Evolutionary conservation across 2,797 vertebrate genomes (phyloP), one percentile per base, ranked within the genome.

Genomic region (Rallus crepitans): DNA sequence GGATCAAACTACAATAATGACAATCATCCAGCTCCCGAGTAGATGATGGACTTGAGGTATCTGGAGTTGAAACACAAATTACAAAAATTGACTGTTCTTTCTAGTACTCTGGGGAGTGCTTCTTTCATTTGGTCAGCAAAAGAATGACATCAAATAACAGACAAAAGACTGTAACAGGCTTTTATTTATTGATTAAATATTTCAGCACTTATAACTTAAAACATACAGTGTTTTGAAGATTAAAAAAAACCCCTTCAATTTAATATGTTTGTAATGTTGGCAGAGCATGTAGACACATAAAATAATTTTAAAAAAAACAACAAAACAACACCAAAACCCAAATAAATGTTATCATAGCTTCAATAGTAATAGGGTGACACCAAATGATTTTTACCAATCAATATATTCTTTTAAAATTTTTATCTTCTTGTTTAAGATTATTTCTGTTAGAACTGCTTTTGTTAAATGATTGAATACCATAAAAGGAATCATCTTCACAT

Each of bases 11-110:
- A 48, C 7, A 33, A 7, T 48, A 70, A 16, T 35, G 28, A 53
- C 8, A 61, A 39, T 15, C 3, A 3, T 28, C 24, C n/a, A n/a
- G 7, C 2, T 65, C 9, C 7, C 81, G 35, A 28, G 2, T 40
- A 40, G 15, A 7, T 56, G 30, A 84, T 7, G 21, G 39, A 63
- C 4, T 39, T 76, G 7, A 3, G 5, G 7, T 31, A 28, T 60
- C 27, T 55, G n/a, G 18, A 59, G 33, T n/a, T 77, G 47, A n/a
- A 82, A 47, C 2, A 82, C 5, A 52, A 82, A 82, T 23, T 59
- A 19, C 11, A 16, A 52, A 56, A 0, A 0, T n/a, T 60, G 10
- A 18, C 23, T 56, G 3, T 11, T 37, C 6, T 59, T 72, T 42
- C 24, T 65, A 9, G 15, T n/a, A 40, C 52, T 92, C 76, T 30